Evolutionary conservation across 2,113 vertebrate genomes (phyloP), one percentile per base, ranked within the genome.

Genomic region (Vulpes vulpes): DNA sequence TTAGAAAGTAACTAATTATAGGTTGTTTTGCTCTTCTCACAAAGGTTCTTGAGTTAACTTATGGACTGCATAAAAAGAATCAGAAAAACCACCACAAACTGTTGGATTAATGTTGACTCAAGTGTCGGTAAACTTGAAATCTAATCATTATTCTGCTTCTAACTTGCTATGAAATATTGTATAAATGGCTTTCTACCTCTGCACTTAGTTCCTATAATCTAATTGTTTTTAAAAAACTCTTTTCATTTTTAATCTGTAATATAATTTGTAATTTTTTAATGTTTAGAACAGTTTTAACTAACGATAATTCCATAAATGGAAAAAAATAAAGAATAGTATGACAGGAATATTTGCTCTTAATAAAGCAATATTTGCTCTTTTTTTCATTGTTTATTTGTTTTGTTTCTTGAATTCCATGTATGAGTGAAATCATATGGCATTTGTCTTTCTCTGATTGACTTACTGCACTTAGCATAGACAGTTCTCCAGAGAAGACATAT

Each of bases 261-360:
- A 20, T 74, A 53, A 78, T 57, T n/a, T 88, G 11, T 73, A 74
- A 30, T 88, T 62, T 82, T 88, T 73, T 83, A 93, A 88, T 96
- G 0, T 91, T 35, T 65, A 96, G 98, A 97, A 98, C 96, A 74
- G 49, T 87, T 98, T 91, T 89, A 96, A 97, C 96, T 95, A 98
- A 98, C 87, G 96, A 43, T 71, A 97, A 84, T 80, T 97, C 97
- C 97, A 89, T 91, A 96, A 97, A 97, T 98, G 88, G 78, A 96
- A 53, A 97, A 97, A 78, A 96, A 87, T 97, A 95, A 96, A 96
- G 93, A 97, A 78, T 49, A 93, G 60, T 91, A 98, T 97, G 98
- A 96, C 98, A 97, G 78, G 98, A 98, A 98, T 95, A 96, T 98
- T 98, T 98, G 98, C 97, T 99, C 98, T 98, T 98, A 98, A 98